These are phyloP conservation scores for Branchellion lobata DNA, from an alignment of 2,888 invertebrate genomes.

Conservation along the genomic window DNA sequence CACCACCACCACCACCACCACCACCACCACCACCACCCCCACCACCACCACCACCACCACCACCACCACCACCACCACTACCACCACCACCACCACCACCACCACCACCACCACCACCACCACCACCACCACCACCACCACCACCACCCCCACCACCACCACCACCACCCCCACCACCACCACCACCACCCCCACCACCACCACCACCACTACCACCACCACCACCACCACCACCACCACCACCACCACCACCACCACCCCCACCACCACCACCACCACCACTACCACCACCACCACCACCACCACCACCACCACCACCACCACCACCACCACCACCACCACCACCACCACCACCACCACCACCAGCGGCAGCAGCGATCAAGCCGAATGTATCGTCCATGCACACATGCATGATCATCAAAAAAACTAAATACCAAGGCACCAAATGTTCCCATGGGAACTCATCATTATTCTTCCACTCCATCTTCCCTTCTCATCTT, in stretches of 20 bases:
- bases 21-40: not conserved
- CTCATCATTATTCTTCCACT: no score
- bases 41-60: constrained; percentile 12
- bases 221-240: not conserved
- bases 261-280: not conserved
- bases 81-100: not conserved
- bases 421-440: no score
- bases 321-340: not conserved
- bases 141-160: not conserved
- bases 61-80: constrained; percentile 2
- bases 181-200: not conserved
- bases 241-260: not conserved
- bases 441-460: no score
- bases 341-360: constrained; percentile 24
- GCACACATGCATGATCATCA: no score
- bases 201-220: not conserved
- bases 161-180: not conserved
- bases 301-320: not conserved
- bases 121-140: not conserved
- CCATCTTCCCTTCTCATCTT: no score
- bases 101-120: not conserved
- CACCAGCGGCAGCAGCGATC: not conserved
- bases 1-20: no score
- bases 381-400: no score
- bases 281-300: not conserved